Conservation (phyloP, 2,797 vertebrate species). For the Poeciliopsis presidionis region DNA sequence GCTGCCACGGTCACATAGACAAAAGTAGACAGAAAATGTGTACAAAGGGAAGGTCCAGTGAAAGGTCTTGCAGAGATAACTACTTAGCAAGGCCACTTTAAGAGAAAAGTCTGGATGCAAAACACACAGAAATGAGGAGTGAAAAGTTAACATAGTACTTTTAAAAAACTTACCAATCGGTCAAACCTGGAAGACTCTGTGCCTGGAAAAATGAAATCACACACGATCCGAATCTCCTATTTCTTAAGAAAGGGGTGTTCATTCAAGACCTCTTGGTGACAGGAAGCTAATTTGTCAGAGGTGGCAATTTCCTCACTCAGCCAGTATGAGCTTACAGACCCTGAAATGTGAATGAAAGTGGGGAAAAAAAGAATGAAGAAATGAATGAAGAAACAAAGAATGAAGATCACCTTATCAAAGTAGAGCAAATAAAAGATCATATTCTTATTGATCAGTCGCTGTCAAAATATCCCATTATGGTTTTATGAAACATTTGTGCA, state of each 20-base stretch:
- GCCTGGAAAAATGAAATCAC: conserved; percentile 20
- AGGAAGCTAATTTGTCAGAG: conserved; percentile 76
- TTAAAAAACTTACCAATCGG: not conserved
- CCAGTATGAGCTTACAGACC: conserved; percentile 43
- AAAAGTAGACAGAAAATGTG: not conserved
- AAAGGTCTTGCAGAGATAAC: not conserved
- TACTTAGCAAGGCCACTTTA: not conserved
- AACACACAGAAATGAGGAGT: not conserved
- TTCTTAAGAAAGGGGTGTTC: conserved; percentile 47
- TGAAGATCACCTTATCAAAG: conserved; percentile 37
- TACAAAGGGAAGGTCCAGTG: not conserved
- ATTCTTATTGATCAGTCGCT: conserved; percentile 49
- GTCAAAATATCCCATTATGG: conserved; percentile 70
- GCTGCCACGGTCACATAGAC: not conserved
- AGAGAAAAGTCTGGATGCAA: not conserved
- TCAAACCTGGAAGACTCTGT: not conserved
- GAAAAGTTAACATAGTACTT: not conserved
- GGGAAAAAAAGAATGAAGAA: not conserved
- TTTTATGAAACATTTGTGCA: conserved; percentile 51
- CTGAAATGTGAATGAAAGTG: conserved; percentile 13
- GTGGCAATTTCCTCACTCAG: conserved; percentile 70
- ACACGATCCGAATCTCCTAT: conserved; percentile 22
- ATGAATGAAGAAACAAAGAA: conserved; percentile 17
- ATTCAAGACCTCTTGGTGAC: conserved; percentile 74
- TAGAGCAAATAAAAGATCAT: conserved; percentile 35